A percentile compares a stretch with the other conserved stretches of the same genome.
Evolutionary conservation across 2,888 invertebrate species (phyloP).

Genomic region (Dexiosoma caninum): DNA sequence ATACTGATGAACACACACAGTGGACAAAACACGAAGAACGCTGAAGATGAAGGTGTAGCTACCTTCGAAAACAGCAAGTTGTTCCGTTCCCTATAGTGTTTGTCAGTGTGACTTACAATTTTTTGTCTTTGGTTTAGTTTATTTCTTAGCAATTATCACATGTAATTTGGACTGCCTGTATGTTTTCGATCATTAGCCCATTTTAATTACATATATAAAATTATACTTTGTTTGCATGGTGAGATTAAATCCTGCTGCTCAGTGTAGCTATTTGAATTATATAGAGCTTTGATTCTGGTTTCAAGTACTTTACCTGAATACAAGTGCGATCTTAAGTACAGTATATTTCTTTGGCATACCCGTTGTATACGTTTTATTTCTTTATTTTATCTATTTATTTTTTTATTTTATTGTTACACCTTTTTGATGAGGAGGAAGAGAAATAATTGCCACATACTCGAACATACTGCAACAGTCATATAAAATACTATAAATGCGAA

Average conservation of each 20-base stretch:
- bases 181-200: too few species aligned
- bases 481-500: constrained; percentile 35
- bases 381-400: neutral
- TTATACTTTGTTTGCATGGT: too few species aligned
- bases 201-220: too few species aligned
- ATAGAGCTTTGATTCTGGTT: constrained; percentile 41
- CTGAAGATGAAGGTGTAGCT: too few species aligned
- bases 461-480: constrained; percentile 33
- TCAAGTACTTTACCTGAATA: constrained; percentile 29
- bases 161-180: too few species aligned
- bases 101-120: too few species aligned
- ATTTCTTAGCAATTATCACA: too few species aligned
- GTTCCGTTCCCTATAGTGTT: too few species aligned
- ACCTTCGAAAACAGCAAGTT: too few species aligned
- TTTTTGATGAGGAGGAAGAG: constrained; percentile 54
- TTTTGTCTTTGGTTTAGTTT: too few species aligned
- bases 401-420: constrained; percentile 45
- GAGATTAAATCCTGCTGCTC: neutral
- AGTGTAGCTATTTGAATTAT: constrained; percentile 36
- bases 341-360: neutral
- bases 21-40: too few species aligned
- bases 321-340: constrained; percentile 55
- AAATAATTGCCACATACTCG: constrained; percentile 60
- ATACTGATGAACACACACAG: too few species aligned
- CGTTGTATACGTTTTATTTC: neutral